These are phyloP conservation scores for Trinectes maculatus DNA, from an alignment of 2,113 vertebrate genomes.

Conservation along the genomic window DNA sequence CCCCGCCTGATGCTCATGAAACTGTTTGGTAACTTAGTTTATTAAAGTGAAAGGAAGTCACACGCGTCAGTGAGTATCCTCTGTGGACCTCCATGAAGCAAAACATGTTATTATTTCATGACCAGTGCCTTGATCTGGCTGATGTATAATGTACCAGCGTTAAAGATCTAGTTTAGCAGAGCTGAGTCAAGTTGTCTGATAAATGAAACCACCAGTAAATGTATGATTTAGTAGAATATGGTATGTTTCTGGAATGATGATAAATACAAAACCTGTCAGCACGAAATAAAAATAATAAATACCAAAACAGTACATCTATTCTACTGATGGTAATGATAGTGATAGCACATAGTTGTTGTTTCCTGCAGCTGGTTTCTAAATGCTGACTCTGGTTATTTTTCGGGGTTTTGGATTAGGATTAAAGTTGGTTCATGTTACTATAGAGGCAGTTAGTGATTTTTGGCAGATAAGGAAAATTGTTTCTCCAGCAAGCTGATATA, in stretches of 20 bases:
- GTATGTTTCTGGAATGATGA: not conserved
- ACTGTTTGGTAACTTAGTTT: constrained; percentile 30
- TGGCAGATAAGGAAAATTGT: no score
- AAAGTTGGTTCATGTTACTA: no score
- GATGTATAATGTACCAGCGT: constrained; percentile 35
- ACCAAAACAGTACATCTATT: no score
- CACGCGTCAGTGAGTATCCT: constrained; percentile 24
- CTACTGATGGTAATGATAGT: no score
- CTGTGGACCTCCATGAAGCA: constrained; percentile 23
- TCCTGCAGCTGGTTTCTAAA: no score
- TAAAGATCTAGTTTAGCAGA: constrained; percentile 42
- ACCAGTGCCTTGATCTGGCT: constrained; percentile 35
- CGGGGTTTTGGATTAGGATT: no score
- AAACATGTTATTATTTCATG: constrained; percentile 64
- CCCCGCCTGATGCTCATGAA: constrained; percentile 3
- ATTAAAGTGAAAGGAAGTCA: not conserved
- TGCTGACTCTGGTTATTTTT: no score
- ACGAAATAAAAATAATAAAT: not conserved
- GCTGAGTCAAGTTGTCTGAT: constrained; percentile 1
- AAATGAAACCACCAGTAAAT: not conserved
- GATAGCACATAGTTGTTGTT: no score
- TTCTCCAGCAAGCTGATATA: no score
- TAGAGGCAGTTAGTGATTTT: no score
- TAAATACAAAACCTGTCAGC: not conserved
- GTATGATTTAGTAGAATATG: constrained; percentile 4